phyloP scores from a whole-genome alignment of 2,113 vertebrate genomes.

The Lophotis ruficrista region DNA sequence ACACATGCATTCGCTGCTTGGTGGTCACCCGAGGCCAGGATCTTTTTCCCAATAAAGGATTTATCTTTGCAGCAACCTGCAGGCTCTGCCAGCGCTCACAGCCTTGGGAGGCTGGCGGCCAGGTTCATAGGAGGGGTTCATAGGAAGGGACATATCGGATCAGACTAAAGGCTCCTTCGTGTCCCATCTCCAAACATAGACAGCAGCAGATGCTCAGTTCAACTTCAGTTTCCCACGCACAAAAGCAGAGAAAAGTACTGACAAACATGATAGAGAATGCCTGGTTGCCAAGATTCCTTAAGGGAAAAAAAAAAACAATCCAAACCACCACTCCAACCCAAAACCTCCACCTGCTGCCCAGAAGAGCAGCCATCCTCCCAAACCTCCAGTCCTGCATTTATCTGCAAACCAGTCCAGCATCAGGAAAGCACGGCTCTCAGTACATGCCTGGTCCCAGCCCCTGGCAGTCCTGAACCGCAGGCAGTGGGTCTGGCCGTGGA shows the following conservation, averaged over 20 bases:
- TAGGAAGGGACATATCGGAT: not conserved
- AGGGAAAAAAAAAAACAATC: not conserved
- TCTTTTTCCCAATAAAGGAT: not conserved
- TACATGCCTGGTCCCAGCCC: not conserved
- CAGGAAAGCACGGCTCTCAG: not conserved
- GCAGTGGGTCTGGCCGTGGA: not conserved
- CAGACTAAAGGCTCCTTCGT: not conserved
- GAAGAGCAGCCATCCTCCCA: not conserved
- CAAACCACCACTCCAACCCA: not conserved
- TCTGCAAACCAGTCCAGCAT: not conserved
- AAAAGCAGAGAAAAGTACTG: constrained; percentile 32
- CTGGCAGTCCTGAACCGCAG: fast-evolving
- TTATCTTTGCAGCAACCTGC: not conserved
- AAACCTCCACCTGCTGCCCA: not conserved
- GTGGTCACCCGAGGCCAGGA: not conserved
- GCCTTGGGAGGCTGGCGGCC: not conserved
- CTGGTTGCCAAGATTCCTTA: constrained; percentile 30
- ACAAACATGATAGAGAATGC: constrained; percentile 27
- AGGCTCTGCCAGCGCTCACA: not conserved
- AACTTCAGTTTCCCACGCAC: constrained; percentile 48
- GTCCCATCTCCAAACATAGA: constrained; percentile 51
- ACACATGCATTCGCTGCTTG: not conserved
- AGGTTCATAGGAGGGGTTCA: not conserved
- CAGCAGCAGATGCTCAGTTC: constrained; percentile 48
- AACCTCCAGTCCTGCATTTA: not conserved